These are phyloP conservation scores for Drosophila punjabiensis DNA, from an alignment of 1,140 invertebrate genomes.

Conservation along the genomic window DNA sequence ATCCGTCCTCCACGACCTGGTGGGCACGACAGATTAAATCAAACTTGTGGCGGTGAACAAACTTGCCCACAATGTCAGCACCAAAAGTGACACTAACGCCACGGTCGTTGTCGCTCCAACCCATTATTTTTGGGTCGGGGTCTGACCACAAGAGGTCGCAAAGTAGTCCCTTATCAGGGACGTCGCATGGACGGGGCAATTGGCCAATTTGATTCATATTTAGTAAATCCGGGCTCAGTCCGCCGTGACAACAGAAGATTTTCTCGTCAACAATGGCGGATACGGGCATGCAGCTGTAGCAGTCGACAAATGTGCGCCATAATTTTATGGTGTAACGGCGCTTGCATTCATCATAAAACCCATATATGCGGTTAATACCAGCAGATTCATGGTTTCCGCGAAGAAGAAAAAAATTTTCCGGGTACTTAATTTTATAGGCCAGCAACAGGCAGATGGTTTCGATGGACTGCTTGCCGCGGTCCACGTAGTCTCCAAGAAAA, in stretches of 20 bases:
- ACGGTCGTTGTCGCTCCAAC: conserved; percentile 97
- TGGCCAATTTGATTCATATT: conserved; percentile 95
- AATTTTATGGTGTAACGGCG: conserved; percentile 98
- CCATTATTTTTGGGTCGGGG: conserved; percentile 94
- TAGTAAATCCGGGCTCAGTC: conserved; percentile 93
- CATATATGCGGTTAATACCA: conserved; percentile 96
- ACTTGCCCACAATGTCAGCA: conserved; percentile 95
- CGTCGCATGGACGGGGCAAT: conserved; percentile 96
- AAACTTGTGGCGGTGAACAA: conserved; percentile 96
- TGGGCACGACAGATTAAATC: conserved; percentile 98
- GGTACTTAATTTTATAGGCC: conserved; percentile 97
- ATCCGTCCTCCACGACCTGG: conserved; percentile 99
- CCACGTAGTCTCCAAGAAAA: conserved; percentile 95
- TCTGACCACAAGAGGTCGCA: conserved; percentile 99
- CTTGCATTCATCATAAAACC: conserved; percentile 98
- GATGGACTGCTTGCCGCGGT: conserved; percentile 92
- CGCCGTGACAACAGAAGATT: conserved; percentile 98
- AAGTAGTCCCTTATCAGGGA: conserved; percentile 95
- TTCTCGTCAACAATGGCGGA: conserved; percentile 98
- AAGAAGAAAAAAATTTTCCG: conserved; percentile 93
- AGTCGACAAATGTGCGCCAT: conserved; percentile 97
- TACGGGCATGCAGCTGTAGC: conserved; percentile 97
- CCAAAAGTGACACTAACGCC: conserved; percentile 98
- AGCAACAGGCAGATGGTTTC: conserved; percentile 96
- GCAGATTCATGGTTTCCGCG: conserved; percentile 94